Base-by-base conservation (phyloP, 1,140 invertebrate genomes). In the Proctacanthus coquilletti region DNA sequence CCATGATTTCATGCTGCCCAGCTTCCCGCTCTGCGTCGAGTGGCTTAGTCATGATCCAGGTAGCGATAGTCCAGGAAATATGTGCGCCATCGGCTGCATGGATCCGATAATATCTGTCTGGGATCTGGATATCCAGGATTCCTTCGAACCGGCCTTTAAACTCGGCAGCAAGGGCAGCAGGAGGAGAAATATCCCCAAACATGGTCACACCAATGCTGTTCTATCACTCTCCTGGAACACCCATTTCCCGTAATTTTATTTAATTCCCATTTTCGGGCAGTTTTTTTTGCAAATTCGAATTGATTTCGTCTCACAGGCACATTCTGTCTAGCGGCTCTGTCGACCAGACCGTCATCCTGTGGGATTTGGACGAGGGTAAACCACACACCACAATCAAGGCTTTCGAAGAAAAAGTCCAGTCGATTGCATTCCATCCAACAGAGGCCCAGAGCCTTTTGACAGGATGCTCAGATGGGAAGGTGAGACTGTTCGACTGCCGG, bases 51-150 rank as follows among this genome's bases (percentile, higher is more conserved):
- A 77, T 65, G 80, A 92, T 60, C 74, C 81, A 21, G 57, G 55
- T 20, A 58, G 54, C 39, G 52, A 58, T 11, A 56, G 45, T 50
- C 30, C 46, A 66, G 87, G 79, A 14, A 96, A 93, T 60, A 74
- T 91, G 45, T 79, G 88, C 49, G 92, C 91, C 4, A 70, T 97
- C 48, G 92, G 89, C 11, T 80, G 76, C 25, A 93, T 97, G 84
- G 76, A 79, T 42, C 78, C 89, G 2, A 72, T 86, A 30, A 94
- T 98, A 40, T 77, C 88, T 43, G 72, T 97, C 9, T 97, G 92
- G 92, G 89, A 98, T 61, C 61, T 97, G 20, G 92, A 97, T 65
- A 70, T 97, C 36, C 75, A 94, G 36, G 84, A 95, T 53, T 77
- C 76, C 42, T 62, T 95, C 15, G 86, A 92, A 56, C 88, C 93